Base-by-base conservation (phyloP, 2,797 vertebrate species). In the Okamejei kenojei region DNA sequence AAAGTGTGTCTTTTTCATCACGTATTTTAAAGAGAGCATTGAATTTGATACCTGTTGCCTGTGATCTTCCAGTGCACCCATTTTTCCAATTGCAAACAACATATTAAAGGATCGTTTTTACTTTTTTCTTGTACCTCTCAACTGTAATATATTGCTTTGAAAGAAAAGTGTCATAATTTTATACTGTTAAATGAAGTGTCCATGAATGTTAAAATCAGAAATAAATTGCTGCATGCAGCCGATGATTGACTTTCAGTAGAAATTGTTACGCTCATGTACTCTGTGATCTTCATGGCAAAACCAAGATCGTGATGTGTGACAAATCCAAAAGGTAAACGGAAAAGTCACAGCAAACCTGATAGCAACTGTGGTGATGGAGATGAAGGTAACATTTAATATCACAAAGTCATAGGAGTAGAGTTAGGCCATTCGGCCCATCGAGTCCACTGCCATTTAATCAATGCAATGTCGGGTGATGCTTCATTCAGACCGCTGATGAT, bases 221-320 rank as follows among this genome's bases (percentile, higher is more conserved):
- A 97, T 97, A 97, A 97, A 97, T 94, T 93, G 97, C 97, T 97
- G 98, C 98, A 98, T 97, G 97, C 97, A 98, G 97, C 97, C 96
- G 95, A 93, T 94, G 54, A 68, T 38, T 86, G 65, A 78, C 80
- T 84, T 74, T 65, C 58, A 10, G 11, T 26, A 45, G 74, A 19
- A 0, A 63, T 68, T 90, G n/a, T 90, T 54, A 38, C 26, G 35
- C 19, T 35, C 7, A 68, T 71, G 32, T 29, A 7, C 1, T 71
- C 38, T 90, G 71, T 58, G 38, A 74, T 7, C 5, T 1, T 68
- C 3, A 35, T 1, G n/a, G n/a, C 21, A 88, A 86, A 86, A 26
- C 45, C 7, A 73, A 73, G 23, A 73, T 73, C 6, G 23, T 23
- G 21, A 73, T 7, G 19, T 73, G 19, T 4, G 3, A 73, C 19